Conservation (phyloP, 2,797 vertebrate species). For the Gadopsis marmoratus region DNA sequence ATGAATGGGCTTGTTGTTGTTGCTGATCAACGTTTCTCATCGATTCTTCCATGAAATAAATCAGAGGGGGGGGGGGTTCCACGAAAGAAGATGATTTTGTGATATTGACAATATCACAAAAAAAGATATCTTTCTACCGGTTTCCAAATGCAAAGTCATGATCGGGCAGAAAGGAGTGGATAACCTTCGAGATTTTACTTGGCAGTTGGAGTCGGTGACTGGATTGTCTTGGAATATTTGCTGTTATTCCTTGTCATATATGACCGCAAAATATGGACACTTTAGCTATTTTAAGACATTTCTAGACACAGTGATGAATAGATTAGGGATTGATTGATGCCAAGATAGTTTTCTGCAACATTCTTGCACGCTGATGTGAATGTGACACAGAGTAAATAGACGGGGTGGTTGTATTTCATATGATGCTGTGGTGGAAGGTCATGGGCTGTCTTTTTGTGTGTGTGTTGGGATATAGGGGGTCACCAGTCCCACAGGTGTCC, state of each 20-base stretch:
- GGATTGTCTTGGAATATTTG: neutral
- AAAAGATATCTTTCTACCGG: too few species aligned
- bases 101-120: too few species aligned
- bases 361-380: neutral
- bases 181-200: neutral
- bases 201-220: neutral
- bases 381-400: neutral
- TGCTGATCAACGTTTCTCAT: conserved; percentile 8
- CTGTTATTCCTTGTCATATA: neutral
- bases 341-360: neutral
- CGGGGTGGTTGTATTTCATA: neutral
- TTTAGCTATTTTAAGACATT: neutral
- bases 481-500: neutral
- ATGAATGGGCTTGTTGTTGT: conserved; percentile 14
- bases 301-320: neutral
- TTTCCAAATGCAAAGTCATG: neutral
- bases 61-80: neutral
- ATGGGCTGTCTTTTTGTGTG: neutral
- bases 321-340: neutral
- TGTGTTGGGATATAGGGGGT: neutral
- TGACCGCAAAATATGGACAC: neutral
- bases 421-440: neutral
- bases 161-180: neutral
- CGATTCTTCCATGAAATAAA: conserved; percentile 4
- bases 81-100: neutral